Evolutionary conservation across 2,797 vertebrate genomes (phyloP), one percentile per base, ranked within the genome.

Genomic region (Takifugu rubripes): DNA sequence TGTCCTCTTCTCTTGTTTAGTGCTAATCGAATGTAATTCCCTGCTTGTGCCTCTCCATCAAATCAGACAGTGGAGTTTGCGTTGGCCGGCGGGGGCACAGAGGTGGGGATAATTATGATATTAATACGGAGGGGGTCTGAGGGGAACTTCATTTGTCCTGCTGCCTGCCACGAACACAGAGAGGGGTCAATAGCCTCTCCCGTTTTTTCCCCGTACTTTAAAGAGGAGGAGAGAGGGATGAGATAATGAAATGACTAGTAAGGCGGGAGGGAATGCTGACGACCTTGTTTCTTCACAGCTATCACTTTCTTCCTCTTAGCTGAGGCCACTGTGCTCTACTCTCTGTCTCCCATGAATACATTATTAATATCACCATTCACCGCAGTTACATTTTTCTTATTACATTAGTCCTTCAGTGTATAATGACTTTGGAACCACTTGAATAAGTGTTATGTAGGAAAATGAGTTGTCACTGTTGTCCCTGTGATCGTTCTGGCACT

Each of bases 21-120:
- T 85, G 84, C 87, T 91, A 92, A 92, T 90, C 84, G 84, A 90
- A 91, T 90, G 87, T 89, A 90, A 91, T 91, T 90, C 86, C 80
- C 76, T 15, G 62, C 72, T 78, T 76, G 84, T 72, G 67, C 83
- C 87, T 86, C 88, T 91, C 88, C 88, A 89, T 92, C 89, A 91
- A 84, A 86, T 85, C 75, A 76, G 78, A 86, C 87, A 73, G 83
- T 72, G 68, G 67, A 77, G 83, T 80, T 82, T 84, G 86, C 65
- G 79, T 82, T 65, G 79, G 78, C 80, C 70, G 51, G 69, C 73
- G 26, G 72, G 84, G 87, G 79, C 83, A 73, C 67, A 70, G 87
- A 87, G 83, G 85, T 85, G 86, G 72, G 73, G 81, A 89, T 91
- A 90, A 91, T 92, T 91, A 92, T 89, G 87, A 90, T 89, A 89